Evolutionary conservation across 1,140 invertebrate species (phyloP), one percentile per base, ranked within the genome.

Genomic region (Drosophila pectinifera): DNA sequence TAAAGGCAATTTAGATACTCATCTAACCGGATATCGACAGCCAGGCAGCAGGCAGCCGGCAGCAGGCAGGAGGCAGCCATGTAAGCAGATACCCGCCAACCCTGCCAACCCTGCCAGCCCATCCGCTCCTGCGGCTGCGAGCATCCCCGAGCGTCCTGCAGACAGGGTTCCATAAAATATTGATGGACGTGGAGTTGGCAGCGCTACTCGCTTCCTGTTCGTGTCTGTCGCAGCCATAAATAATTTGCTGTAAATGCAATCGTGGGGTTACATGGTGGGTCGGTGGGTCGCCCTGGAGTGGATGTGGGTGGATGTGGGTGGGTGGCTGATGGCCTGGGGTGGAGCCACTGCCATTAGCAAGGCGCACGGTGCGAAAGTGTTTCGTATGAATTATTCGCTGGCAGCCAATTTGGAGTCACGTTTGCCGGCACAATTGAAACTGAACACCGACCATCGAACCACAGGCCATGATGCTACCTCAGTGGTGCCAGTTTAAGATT

Each of bases 241-340:
- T 89, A 89, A 89, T 89, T 89, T 89, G 85, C 84, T 89, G 80
- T 89, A 84, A 89, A 89, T 90, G 84, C 84, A 89, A 89, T 89
- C 79, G 84, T 70, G 76, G 76, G 79, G 83, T 80, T 89, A 83
- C 57, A 88, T 67, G 76, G 76, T 59, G 41, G 72, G 14, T 34
- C 24, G 34, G 16, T 53, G 49, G 49, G 13, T 53, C 49, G 22
- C 20, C 11, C 14, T 5, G 6, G 13, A 28, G 36, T 18, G 36
- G n/a, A n/a, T 14, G 18, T 61, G 43, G 16, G 7, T 6, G 48
- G 11, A 36, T 38, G 31, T 58, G 20, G 6, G 3, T n/a, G n/a
- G 46, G 38, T 10, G 28, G 20, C 14, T 24, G 31, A 36, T 63
- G 45, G 31, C 3, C 26, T 41, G 20, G 56, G 58, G 41, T 51